Evolutionary conservation across 2,797 vertebrate genomes (phyloP).

Genomic region (Sebastes variabilis): DNA sequence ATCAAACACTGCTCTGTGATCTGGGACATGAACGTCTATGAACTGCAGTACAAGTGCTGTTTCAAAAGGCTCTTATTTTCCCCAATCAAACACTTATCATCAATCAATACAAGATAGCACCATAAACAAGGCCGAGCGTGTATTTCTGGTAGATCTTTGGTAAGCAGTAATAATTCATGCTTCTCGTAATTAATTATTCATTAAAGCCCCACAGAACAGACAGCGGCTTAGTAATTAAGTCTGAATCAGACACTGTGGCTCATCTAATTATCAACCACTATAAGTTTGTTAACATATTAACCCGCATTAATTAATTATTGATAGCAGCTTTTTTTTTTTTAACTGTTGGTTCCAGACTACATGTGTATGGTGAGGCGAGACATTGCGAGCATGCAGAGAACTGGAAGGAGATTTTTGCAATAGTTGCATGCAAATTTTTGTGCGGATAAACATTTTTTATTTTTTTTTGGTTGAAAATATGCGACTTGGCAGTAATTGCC

Average conservation of each 20-base stretch:
- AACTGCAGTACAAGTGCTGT: constrained; percentile 9
- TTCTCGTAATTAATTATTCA: constrained; percentile 78
- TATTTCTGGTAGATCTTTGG: constrained; percentile 68
- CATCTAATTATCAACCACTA: constrained; percentile 80
- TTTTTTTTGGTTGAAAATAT: constrained; percentile 29
- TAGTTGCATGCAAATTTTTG: constrained; percentile 56
- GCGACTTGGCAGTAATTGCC: constrained; percentile 74
- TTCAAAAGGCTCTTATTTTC: constrained; percentile 34
- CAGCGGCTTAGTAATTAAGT: constrained; percentile 77
- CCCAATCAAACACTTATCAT: constrained; percentile 50
- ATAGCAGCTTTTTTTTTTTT: constrained; percentile 49
- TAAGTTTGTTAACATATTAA: constrained; percentile 83
- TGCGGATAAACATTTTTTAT: constrained; percentile 40
- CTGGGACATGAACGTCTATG: constrained; percentile 4
- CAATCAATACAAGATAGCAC: constrained; percentile 59
- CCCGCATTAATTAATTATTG: constrained; percentile 81
- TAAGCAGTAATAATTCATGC: constrained; percentile 77
- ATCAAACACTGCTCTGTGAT: constrained; percentile 13
- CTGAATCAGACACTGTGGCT: constrained; percentile 76
- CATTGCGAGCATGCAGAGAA: background rate
- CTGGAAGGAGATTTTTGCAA: constrained; percentile 36
- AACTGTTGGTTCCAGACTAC: constrained; percentile 20
- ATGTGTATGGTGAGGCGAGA: constrained; percentile 26
- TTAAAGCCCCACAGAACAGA: constrained; percentile 77
- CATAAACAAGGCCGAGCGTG: constrained; percentile 32